phyloP scores from a whole-genome alignment of 2,888 invertebrate genomes.

The Pandemis cinnamomeana region DNA sequence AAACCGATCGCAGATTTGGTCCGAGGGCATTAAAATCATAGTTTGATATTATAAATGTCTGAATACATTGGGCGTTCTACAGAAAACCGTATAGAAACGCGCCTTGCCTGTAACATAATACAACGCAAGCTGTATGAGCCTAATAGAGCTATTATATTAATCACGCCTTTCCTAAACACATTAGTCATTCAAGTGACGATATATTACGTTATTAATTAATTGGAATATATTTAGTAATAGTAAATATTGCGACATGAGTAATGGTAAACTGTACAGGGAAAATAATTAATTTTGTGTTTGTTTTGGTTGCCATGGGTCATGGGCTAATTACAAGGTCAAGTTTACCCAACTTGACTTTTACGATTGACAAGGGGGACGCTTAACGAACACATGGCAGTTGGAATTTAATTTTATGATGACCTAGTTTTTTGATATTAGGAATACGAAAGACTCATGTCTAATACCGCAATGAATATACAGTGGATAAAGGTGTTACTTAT shows the following conservation, averaged over 20 bases:
- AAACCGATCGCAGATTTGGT: too few species aligned
- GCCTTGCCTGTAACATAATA: neutral
- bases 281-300: neutral
- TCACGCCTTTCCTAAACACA: slow-evolving; percentile 30
- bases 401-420: neutral
- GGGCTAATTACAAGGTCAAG: neutral
- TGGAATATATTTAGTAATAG: slow-evolving; percentile 12
- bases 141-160: slow-evolving; percentile 30
- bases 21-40: neutral
- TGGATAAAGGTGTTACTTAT: too few species aligned
- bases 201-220: slow-evolving; percentile 13
- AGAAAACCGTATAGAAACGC: neutral
- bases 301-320: neutral
- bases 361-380: neutral
- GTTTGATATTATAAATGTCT: neutral
- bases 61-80: neutral
- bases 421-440: neutral
- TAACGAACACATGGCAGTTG: neutral
- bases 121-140: neutral
- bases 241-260: slow-evolving; percentile 1
- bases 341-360: neutral
- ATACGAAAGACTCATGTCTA: too few species aligned
- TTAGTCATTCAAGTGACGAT: slow-evolving; percentile 24
- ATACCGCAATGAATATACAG: too few species aligned
- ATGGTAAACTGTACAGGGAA: neutral